Conservation (phyloP, 2,797 vertebrate genomes). For the Neoniphon sammara region DNA sequence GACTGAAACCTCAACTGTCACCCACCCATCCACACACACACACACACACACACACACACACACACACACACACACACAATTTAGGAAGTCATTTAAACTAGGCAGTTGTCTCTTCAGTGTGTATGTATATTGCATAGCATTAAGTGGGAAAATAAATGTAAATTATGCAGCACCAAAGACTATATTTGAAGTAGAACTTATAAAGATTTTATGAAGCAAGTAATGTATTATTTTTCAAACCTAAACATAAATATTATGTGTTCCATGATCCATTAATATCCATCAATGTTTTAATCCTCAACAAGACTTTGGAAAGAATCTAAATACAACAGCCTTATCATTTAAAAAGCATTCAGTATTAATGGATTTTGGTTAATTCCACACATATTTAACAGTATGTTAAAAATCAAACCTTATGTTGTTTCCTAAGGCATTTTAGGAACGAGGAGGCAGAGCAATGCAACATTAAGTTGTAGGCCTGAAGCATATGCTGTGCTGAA, state of each 20-base stretch:
- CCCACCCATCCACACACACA: no score
- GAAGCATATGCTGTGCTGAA: conserved; percentile 4
- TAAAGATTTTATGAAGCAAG: not conserved
- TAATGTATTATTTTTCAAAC: not conserved
- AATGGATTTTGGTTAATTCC: conserved; percentile 19
- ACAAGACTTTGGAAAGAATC: conserved; percentile 1
- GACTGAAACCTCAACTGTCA: no score
- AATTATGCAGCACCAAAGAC: not conserved
- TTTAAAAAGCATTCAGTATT: conserved; percentile 12
- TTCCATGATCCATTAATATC: conserved; percentile 21
- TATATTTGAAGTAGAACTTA: no score
- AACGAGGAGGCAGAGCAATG: conserved; percentile 23
- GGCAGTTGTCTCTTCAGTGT: not conserved
- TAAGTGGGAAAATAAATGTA: not conserved
- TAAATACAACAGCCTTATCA: not conserved
- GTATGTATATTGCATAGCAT: not conserved
- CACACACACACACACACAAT: no score
- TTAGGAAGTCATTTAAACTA: no score
- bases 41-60: no score
- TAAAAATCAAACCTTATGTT: conserved; percentile 12
- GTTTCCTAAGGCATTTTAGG: conserved; percentile 2
- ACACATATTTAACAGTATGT: conserved; percentile 22
- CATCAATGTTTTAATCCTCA: not conserved
- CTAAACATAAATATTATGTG: no score
- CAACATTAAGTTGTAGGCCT: conserved; percentile 17